phyloP scores from a whole-genome alignment of 1,140 invertebrate genomes.

The Rhopalosiphum padi region DNA sequence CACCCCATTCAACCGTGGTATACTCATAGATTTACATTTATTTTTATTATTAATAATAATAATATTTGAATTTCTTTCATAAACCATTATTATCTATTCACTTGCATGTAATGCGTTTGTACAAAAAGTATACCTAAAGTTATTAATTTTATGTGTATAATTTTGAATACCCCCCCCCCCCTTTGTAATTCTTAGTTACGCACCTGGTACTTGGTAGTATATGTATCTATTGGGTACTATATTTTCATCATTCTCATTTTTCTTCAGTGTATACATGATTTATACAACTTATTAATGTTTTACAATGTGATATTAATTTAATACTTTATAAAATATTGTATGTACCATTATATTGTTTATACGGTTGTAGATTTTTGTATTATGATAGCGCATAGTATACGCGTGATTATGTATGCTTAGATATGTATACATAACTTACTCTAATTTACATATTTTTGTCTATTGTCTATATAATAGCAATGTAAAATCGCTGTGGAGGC shows the following conservation, averaged over 20 bases:
- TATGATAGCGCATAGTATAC: not conserved
- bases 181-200: no score
- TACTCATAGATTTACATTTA: no score
- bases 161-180: no score
- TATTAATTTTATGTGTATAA: no score
- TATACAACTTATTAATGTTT: not conserved
- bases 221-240: not conserved
- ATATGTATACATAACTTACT: not conserved
- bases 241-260: not conserved
- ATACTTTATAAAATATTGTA: not conserved
- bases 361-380: not conserved
- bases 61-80: no score
- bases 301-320: not conserved
- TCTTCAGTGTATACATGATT: not conserved
- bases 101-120: no score
- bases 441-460: slow-evolving; percentile 48
- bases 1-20: no score
- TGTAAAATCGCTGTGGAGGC: slow-evolving; percentile 92
- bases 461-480: slow-evolving; percentile 64
- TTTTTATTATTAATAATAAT: no score
- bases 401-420: not conserved
- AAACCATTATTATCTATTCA: no score
- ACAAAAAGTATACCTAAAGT: no score
- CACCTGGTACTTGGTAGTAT: no score
- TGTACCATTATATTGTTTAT: not conserved